Conservation (phyloP, 2,888 invertebrate genomes). For the Epirrhoe alternata region DNA sequence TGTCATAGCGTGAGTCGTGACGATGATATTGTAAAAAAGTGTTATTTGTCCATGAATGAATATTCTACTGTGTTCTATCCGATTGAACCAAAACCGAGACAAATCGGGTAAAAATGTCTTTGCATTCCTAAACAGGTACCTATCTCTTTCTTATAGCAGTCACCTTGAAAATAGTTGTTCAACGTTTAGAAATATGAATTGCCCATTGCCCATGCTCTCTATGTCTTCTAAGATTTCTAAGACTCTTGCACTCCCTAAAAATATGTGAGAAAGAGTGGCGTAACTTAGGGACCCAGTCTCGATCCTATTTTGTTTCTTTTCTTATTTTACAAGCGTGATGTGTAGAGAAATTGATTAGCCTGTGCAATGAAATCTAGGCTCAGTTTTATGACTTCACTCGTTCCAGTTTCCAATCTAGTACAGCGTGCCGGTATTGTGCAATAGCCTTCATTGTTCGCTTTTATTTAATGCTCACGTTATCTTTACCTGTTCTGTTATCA, state of each 20-base stretch:
- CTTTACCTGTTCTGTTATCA: background rate
- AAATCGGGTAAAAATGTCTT: background rate
- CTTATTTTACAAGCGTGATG: slow-evolving; percentile 14
- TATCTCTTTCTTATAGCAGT: no score
- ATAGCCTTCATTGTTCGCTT: slow-evolving; percentile 22
- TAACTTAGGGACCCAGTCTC: no score
- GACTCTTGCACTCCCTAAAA: no score
- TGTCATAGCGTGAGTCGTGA: slow-evolving; percentile 8
- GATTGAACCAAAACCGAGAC: background rate
- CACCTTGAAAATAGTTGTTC: no score
- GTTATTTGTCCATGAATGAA: slow-evolving; percentile 4
- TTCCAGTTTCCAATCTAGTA: slow-evolving; percentile 31
- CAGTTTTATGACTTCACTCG: slow-evolving; percentile 31
- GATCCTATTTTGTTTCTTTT: background rate
- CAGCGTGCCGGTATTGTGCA: slow-evolving; percentile 37
- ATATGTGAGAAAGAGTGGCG: no score
- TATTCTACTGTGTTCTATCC: slow-evolving; percentile 4
- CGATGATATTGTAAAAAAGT: slow-evolving; percentile 6
- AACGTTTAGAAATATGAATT: no score
- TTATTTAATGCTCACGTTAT: background rate
- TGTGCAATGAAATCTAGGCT: slow-evolving; percentile 11
- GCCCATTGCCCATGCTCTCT: no score
- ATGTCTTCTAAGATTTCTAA: no score
- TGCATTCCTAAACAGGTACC: no score
- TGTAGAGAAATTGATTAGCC: slow-evolving; percentile 25